Evolutionary conservation across 2,113 vertebrate genomes (phyloP).

Genomic region (Eleginops maclovinus): DNA sequence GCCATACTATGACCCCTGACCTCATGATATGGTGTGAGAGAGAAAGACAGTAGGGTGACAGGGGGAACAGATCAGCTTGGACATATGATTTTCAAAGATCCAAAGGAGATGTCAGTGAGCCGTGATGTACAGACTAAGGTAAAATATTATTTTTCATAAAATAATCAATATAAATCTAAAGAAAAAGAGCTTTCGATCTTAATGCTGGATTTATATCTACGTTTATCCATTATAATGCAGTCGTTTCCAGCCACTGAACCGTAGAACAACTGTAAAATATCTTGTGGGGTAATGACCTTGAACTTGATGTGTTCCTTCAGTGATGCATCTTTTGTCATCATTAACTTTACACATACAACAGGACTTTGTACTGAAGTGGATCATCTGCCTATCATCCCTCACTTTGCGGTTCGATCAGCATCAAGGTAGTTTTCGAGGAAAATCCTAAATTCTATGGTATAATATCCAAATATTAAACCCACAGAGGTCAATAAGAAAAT

Average conservation of each 20-base stretch:
- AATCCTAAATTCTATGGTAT: neutral
- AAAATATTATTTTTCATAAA: neutral
- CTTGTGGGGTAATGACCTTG: neutral
- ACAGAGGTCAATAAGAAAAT: neutral
- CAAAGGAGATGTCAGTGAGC: neutral
- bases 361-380: neutral
- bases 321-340: neutral
- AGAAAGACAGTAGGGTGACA: neutral
- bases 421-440: neutral
- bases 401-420: neutral
- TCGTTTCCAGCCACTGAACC: neutral
- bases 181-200: neutral
- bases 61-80: neutral
- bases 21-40: neutral
- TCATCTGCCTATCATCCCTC: neutral
- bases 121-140: neutral
- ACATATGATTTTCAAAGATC: neutral
- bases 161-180: neutral
- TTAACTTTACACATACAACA: neutral
- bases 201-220: neutral
- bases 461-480: neutral
- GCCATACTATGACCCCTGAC: slow-evolving; percentile 21
- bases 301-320: neutral
- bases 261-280: neutral
- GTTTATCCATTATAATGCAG: neutral